Conservation (phyloP, 2,797 vertebrate species). For the Cynopterus sphinx region DNA sequence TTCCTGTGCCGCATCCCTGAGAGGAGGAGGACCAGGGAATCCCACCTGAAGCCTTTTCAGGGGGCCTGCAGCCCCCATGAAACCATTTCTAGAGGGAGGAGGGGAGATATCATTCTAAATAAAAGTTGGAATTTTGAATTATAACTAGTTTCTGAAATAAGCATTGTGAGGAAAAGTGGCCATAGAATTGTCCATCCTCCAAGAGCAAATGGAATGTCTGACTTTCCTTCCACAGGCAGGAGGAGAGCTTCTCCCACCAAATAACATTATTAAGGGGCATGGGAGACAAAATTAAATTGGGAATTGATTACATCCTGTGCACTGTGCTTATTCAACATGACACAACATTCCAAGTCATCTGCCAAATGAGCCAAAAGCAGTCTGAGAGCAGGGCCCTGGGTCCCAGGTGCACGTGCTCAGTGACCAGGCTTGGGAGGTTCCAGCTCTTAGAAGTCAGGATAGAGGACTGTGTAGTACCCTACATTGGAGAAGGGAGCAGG, state of each 20-base stretch:
- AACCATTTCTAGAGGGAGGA: not conserved
- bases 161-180: not conserved
- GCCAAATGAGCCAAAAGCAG: not conserved
- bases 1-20: not conserved
- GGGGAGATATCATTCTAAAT: not conserved
- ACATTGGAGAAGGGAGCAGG: too few species aligned
- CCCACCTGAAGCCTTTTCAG: not conserved
- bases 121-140: not conserved
- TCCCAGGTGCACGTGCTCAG: not conserved
- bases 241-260: not conserved
- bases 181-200: not conserved
- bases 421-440: not conserved
- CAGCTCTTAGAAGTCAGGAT: not conserved
- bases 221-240: not conserved
- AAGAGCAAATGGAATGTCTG: not conserved
- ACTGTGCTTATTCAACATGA: not conserved
- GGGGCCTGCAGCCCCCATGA: not conserved
- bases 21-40: not conserved
- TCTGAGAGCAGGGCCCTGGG: not conserved
- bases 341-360: not conserved
- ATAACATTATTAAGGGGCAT: not conserved
- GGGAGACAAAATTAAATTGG: not conserved
- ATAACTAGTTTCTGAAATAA: not conserved
- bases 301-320: not conserved
- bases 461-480: not conserved